Base-by-base conservation (phyloP, 2,113 vertebrate species). In the Atherinomorus stipes region DNA sequence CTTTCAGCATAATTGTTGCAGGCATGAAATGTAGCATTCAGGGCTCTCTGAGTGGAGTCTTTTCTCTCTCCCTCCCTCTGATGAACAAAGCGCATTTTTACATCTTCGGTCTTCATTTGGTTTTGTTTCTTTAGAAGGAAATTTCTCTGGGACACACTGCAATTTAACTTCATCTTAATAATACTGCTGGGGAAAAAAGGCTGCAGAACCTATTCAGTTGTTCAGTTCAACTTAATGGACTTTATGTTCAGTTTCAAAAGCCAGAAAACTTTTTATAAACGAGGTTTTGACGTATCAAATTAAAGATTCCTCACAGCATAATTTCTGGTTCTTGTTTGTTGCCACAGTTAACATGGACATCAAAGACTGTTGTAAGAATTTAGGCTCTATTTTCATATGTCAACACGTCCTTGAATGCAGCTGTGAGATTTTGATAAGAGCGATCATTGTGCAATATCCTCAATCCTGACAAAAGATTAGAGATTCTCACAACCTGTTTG, bases 1-100 rank as follows among this genome's bases (percentile, higher is more conserved):
- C 98, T 98, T 97, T 97, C 95, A 95, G 95, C 94, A 96, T 98
- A 98, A 98, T 98, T 97, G 97, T 97, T 94, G 95, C 95, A 96
- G 94, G 95, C 95, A 94, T 95, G 95, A 97, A 98, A 98, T 94
- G 95, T 96, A 93, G 95, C 93, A 96, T 99, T 98, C 96, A 98
- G 91, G 82, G 93, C 92, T 90, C 72, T 83, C 93, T 96, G 96
- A 98, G 98, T 97, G 95, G 96, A 95, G 94, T 93, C 94, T 94
- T 94, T 92, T 94, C 86, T 77, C 57, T 62, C 72, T 93, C 91
- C 91, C 59, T 91, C 93, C 84, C 74, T 74, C 91, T 92, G 83
- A 92, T 89, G 93, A 95, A 97, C 94, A 96, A 97, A 97, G 93
- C 92, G 90, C 95, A 96, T 96, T 96, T 96, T 93, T 95, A 96